Evolutionary conservation across 2,113 vertebrate genomes (phyloP).

Genomic region (Glaucomys volans): DNA sequence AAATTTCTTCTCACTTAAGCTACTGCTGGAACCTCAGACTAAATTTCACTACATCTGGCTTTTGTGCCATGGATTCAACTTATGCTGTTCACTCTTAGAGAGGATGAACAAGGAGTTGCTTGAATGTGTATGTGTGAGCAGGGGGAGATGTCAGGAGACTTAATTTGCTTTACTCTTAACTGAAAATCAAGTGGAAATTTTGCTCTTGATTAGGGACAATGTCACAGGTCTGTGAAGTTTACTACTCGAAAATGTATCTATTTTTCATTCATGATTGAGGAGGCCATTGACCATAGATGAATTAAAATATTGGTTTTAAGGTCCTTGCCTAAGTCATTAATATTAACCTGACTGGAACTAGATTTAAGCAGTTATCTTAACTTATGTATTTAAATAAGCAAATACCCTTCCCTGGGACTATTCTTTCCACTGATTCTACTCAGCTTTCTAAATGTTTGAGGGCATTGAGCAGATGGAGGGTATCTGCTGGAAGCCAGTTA

Average conservation of each 20-base stretch:
- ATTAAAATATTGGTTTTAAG: neutral
- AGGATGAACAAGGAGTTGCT: neutral
- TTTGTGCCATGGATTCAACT: constrained; percentile 58
- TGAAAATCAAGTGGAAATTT: constrained; percentile 69
- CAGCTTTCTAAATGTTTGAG: neutral
- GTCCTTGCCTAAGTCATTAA: neutral
- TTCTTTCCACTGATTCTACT: neutral
- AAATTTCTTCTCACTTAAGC: constrained; percentile 75
- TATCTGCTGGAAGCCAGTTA: neutral
- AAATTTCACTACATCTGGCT: constrained; percentile 63
- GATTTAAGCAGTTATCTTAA: neutral
- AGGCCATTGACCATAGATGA: neutral
- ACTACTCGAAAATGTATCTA: neutral
- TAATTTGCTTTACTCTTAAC: constrained; percentile 41
- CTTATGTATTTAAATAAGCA: neutral
- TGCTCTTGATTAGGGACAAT: neutral
- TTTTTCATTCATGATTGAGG: constrained; percentile 42
- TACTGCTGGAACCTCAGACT: constrained; percentile 74
- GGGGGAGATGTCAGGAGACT: constrained; percentile 27
- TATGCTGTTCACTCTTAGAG: constrained; percentile 13
- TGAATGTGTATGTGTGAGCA: neutral
- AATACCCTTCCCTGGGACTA: neutral
- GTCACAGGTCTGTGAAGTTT: neutral
- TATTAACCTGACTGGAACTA: neutral
- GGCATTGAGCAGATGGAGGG: neutral